Evolutionary conservation across 2,888 invertebrate genomes (phyloP), one percentile per base, ranked within the genome.

Genomic region (Girardia tigrina): DNA sequence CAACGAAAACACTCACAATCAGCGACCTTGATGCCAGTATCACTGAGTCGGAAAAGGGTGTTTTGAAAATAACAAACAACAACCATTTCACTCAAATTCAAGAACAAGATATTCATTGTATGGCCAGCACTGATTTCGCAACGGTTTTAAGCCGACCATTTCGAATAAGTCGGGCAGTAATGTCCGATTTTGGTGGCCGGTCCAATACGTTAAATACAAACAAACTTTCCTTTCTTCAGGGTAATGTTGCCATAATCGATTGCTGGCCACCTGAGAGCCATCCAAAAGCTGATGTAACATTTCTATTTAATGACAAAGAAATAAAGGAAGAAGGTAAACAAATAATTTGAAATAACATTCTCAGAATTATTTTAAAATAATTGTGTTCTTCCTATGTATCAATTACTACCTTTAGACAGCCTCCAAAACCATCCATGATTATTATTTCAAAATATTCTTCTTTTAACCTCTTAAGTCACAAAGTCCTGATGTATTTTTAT

Each of bases 91-190:
- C n/a, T 16, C 56, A 56, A 56, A 56, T 56, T 26, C 28, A 71
- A 16, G 71, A 28, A 6, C 4, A 6, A 2, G 71, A 71, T 71
- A 28, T 28, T 16, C 28, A 28, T 23, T 71, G 71, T 23, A 6
- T 27, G n/a, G 71, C 71, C 2, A n/a, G 27, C 16, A 71, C 71
- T 26, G 71, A 71, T 71, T 71, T 71, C 26, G 71, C 26, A 27
- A 71, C 4, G 20, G 27, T 71, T 71, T n/a, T 71, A 12, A 71
- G 71, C 26, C 14, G 71, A 28, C 71, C 71, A 6, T 71, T 71
- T 23, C 6, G 71, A 2, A 28, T 71, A 2, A 28, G 26, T 6
- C 71, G n/a, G 4, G 71, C 71, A 71, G n/a, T 26, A 8, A 71
- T 28, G 8, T 6, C 28, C 6, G n/a, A 12, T 71, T 28, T 71